phyloP scores from a whole-genome alignment of 2,888 invertebrate species.

The Hymenopus coronatus region DNA sequence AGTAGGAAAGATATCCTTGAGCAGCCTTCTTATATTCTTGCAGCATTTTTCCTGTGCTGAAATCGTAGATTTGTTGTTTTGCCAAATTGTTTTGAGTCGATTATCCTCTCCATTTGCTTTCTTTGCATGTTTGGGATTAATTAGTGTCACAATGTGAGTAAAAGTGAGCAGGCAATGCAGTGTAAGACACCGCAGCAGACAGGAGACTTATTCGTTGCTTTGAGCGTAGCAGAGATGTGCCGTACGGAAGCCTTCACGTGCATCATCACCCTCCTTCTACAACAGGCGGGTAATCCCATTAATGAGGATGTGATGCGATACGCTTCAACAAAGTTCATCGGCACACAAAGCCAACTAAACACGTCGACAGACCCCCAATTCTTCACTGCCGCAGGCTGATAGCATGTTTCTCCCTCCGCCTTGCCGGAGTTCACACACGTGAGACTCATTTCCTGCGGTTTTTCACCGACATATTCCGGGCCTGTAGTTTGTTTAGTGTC shows the following conservation, averaged over 20 bases:
- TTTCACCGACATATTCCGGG: background rate
- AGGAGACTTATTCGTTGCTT: no score
- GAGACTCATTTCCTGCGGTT: background rate
- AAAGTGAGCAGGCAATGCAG: no score
- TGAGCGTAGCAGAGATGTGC: background rate
- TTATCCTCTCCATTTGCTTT: no score
- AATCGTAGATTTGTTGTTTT: no score
- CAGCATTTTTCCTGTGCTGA: no score
- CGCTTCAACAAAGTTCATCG: background rate
- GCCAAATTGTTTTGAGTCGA: no score
- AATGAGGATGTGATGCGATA: background rate
- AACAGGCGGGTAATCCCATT: background rate
- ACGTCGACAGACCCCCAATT: background rate
- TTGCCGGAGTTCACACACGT: background rate
- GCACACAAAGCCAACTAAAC: background rate
- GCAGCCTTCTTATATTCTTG: no score
- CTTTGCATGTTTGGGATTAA: no score
- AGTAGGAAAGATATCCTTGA: no score
- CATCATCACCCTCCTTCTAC: background rate
- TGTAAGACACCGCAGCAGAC: no score
- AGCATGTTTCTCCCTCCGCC: background rate
- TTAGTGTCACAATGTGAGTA: no score
- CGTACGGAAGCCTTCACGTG: background rate
- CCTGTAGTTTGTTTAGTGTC: background rate
- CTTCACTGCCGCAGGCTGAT: background rate